phyloP scores from a whole-genome alignment of 2,113 vertebrate genomes.

The Gallinago media region DNA sequence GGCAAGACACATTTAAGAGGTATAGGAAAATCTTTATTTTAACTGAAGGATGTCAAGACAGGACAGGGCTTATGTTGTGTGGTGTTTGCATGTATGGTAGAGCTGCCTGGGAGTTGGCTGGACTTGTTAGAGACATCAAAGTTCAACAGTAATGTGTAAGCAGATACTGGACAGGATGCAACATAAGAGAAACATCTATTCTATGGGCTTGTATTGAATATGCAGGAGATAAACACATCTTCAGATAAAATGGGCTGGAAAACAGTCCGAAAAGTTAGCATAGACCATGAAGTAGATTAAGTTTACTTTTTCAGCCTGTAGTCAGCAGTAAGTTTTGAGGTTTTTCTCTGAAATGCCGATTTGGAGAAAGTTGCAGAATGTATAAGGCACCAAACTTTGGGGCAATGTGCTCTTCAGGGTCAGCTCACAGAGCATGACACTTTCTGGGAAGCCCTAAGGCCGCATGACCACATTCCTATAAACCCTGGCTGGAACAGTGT shows the following conservation, averaged over 20 bases:
- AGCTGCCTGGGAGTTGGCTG: not conserved
- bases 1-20: not conserved
- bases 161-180: not conserved
- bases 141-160: not conserved
- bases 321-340: not conserved
- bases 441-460: not conserved
- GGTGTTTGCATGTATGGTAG: not conserved
- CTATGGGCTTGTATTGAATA: not conserved
- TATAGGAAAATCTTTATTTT: not conserved
- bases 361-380: not conserved
- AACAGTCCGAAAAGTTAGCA: not conserved
- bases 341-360: not conserved
- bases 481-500: not conserved
- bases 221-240: not conserved
- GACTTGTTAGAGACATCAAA: not conserved
- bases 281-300: not conserved
- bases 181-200: not conserved
- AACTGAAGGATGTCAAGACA: not conserved
- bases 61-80: not conserved
- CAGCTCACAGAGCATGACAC: not conserved
- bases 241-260: not conserved
- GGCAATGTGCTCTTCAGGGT: not conserved
- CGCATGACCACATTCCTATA: not conserved
- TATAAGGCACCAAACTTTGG: not conserved
- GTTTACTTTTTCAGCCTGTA: not conserved